Conservation (phyloP, 2,797 vertebrate genomes). For the Lagodon rhomboides region DNA sequence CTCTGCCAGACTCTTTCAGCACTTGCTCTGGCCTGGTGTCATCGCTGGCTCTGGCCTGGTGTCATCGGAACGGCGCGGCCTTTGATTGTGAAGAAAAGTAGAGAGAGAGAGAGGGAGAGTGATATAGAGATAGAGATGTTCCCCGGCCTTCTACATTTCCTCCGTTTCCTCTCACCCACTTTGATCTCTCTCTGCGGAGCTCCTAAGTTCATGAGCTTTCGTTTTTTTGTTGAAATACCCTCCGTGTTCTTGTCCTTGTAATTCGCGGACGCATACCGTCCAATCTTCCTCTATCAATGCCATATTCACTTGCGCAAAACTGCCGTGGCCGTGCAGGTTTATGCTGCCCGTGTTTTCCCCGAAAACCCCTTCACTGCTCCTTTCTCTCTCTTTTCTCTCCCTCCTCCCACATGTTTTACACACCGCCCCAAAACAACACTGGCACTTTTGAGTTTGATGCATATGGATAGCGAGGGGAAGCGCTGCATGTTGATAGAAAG, state of each 20-base stretch:
- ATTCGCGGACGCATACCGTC: neutral
- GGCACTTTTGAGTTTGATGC: conserved; percentile 66
- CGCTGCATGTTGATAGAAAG: conserved; percentile 66
- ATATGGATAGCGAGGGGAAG: conserved; percentile 66
- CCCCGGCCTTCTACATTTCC: conserved; percentile 48
- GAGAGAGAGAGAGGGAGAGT: conserved; percentile 39
- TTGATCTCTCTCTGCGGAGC: conserved; percentile 41
- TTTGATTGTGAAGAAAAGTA: conserved; percentile 67
- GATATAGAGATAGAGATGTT: conserved; percentile 56
- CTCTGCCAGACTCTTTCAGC: conserved; percentile 69
- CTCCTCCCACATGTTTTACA: conserved; percentile 41
- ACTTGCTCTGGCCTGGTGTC: conserved; percentile 64
- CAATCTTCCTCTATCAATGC: conserved; percentile 4
- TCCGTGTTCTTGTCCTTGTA: conserved; percentile 16
- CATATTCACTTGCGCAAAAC: conserved; percentile 28
- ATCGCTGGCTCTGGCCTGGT: conserved; percentile 54
- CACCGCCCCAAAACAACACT: conserved; percentile 47
- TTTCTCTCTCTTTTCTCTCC: conserved; percentile 29
- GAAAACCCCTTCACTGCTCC: conserved; percentile 22
- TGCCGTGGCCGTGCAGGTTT: conserved; percentile 7
- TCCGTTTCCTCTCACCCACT: conserved; percentile 28
- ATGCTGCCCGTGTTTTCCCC: conserved; percentile 22
- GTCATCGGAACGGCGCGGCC: conserved; percentile 60
- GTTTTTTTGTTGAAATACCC: conserved; percentile 18
- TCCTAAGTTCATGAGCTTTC: conserved; percentile 28